phyloP scores from a whole-genome alignment of 1,140 invertebrate species.

The Amyelois transitella region DNA sequence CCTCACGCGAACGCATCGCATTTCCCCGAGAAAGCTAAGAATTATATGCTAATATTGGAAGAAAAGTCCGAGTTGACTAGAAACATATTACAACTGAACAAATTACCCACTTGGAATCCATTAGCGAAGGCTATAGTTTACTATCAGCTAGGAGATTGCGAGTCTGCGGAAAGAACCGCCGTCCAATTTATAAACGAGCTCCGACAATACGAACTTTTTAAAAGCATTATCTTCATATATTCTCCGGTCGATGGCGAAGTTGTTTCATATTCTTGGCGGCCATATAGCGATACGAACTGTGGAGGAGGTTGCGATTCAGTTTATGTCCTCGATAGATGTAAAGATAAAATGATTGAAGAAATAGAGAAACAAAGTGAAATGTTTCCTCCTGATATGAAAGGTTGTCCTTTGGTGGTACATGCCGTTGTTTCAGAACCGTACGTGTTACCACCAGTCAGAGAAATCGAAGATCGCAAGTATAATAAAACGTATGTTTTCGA shows the following conservation, averaged over 20 bases:
- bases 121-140: conserved; percentile 67
- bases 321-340: conserved; percentile 62
- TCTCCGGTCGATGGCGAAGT: conserved; percentile 43
- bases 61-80: conserved; percentile 55
- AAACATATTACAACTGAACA: conserved; percentile 61
- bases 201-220: conserved; percentile 53
- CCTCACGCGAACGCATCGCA: conserved; percentile 68
- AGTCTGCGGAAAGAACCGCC: conserved; percentile 39
- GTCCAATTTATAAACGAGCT: conserved; percentile 60
- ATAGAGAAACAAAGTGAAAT: conserved; percentile 44
- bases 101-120: conserved; percentile 71
- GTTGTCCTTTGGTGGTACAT: conserved; percentile 62
- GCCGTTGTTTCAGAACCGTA: conserved; percentile 67
- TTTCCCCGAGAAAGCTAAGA: conserved; percentile 73
- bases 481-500: conserved; percentile 60
- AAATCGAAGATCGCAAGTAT: conserved; percentile 37
- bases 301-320: conserved; percentile 58
- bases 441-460: conserved; percentile 57
- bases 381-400: conserved; percentile 59
- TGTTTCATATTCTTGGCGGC: conserved; percentile 62
- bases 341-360: conserved; percentile 47
- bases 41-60: conserved; percentile 72
- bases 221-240: conserved; percentile 61
- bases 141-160: conserved; percentile 44
- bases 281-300: conserved; percentile 64